phyloP scores from a whole-genome alignment of 2,888 invertebrate genomes.

The Ptycholaimellus sp. region DNA sequence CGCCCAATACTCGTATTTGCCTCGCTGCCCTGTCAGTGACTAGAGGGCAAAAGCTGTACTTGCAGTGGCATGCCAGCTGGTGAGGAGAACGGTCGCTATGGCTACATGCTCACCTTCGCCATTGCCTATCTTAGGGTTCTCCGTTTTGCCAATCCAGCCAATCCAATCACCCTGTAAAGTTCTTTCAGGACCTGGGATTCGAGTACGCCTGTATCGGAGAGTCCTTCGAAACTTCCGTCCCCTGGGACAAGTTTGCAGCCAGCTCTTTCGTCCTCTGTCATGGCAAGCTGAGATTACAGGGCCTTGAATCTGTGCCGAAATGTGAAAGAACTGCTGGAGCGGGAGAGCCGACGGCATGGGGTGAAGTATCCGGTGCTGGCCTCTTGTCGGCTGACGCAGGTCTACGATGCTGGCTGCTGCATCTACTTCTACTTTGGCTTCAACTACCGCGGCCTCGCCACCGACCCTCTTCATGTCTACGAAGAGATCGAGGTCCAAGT shows the following conservation, averaged over 20 bases:
- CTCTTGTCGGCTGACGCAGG: conserved; percentile 55
- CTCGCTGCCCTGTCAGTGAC: background rate
- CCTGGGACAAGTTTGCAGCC: conserved; percentile 48
- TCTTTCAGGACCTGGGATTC: conserved; percentile 56
- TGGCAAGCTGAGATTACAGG: background rate
- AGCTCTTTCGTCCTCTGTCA: conserved; percentile 8
- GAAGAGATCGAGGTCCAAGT: conserved; percentile 49
- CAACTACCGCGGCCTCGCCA: conserved; percentile 36
- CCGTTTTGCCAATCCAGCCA: background rate
- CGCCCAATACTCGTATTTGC: conserved; percentile 36
- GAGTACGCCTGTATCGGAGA: conserved; percentile 68
- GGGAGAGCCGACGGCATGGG: conserved; percentile 31
- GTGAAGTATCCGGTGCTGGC: conserved; percentile 31
- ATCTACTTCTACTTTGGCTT: conserved; percentile 81
- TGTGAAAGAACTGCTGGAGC: conserved; percentile 54
- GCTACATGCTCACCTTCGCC: conserved; percentile 84
- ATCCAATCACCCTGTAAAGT: background rate
- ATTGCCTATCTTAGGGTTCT: conserved; percentile 78
- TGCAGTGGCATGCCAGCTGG: conserved; percentile 58
- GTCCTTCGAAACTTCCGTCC: conserved; percentile 93
- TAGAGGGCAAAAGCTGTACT: background rate
- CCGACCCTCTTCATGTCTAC: conserved; percentile 51
- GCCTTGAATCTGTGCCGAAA: conserved; percentile 46
- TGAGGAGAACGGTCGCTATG: conserved; percentile 71
- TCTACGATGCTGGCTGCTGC: conserved; percentile 86